Evolutionary conservation across 2,113 vertebrate species (phyloP), one percentile per base, ranked within the genome.

Genomic region (Nerophis ophidion): DNA sequence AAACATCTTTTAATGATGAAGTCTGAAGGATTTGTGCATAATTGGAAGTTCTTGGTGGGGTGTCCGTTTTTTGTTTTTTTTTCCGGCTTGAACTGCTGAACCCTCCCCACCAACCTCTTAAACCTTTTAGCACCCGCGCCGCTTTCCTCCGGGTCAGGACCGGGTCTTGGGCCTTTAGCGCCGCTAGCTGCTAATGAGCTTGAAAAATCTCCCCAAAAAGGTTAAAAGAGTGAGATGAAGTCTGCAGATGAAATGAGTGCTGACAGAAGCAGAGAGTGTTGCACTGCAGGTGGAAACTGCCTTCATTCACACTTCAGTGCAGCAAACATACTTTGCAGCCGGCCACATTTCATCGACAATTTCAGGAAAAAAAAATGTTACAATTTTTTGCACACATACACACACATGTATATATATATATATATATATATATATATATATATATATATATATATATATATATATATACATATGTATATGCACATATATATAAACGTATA

Each of bases 101-200:
- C 73, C 75, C 67, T 48, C 36, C 42, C 57, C 58, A 52, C 69
- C 58, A 7, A 17, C 71, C 12, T 55, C 63, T 70, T 66, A 75
- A 81, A 79, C 65, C 78, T 62, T 68, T 83, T 74, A 79, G 72
- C 76, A 74, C 79, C 81, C 78, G 66, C 72, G 75, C 79, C 82
- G 60, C 74, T 84, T 79, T 76, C 58, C 7, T 55, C 47, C 48
- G 57, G 84, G 85, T 88, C 83, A 84, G 60, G 45, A 46, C 19
- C 16, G 62, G 87, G 87, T 87, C 83, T 72, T 50, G n/a, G 49
- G 70, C 75, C 73, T 80, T 84, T 87, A 81, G 80, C 86, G 54
- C 82, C 35, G 81, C 15, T 19, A 42, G 68, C 70, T 46, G 71
- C 81, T 88, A 88, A 88, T 85, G 84, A 89, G 85, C 80, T 79